A percentile compares a stretch with the other conserved stretches of the same genome.
These are phyloP conservation scores for Psilopsiagon aurifrons DNA, from an alignment of 2,113 vertebrate genomes.

Conservation along the genomic window DNA sequence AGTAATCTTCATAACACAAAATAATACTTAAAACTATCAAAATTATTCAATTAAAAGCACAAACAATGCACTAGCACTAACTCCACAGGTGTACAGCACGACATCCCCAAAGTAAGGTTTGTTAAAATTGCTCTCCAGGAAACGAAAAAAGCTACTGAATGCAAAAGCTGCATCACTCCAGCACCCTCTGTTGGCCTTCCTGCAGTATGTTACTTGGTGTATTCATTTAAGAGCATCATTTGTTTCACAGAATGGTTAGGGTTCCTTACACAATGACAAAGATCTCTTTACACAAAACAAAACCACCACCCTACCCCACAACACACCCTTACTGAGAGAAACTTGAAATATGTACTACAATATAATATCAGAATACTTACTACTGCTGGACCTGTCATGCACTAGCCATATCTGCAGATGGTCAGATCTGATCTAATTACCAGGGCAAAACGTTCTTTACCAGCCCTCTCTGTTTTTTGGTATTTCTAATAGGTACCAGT, in stretches of 20 bases:
- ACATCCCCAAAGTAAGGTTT: not conserved
- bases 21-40: not conserved
- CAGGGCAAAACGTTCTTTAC: not conserved
- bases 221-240: not conserved
- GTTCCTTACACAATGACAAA: not conserved
- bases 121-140: not conserved
- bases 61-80: not conserved
- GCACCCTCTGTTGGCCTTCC: constrained; percentile 68
- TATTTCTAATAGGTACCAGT: not conserved
- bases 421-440: not conserved
- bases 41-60: not conserved
- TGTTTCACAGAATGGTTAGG: not conserved
- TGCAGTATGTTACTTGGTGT: not conserved
- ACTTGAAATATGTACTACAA: not conserved
- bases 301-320: not conserved
- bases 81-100: not conserved
- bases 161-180: constrained; percentile 1
- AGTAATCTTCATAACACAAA: not conserved
- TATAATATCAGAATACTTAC: not conserved
- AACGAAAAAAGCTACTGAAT: not conserved
- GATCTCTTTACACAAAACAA: not conserved
- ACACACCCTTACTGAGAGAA: not conserved
- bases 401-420: not conserved
- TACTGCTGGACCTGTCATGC: not conserved
- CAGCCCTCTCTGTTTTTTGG: not conserved